Conservation (phyloP, 2,888 invertebrate species). For the Dryobotodes eremita region DNA sequence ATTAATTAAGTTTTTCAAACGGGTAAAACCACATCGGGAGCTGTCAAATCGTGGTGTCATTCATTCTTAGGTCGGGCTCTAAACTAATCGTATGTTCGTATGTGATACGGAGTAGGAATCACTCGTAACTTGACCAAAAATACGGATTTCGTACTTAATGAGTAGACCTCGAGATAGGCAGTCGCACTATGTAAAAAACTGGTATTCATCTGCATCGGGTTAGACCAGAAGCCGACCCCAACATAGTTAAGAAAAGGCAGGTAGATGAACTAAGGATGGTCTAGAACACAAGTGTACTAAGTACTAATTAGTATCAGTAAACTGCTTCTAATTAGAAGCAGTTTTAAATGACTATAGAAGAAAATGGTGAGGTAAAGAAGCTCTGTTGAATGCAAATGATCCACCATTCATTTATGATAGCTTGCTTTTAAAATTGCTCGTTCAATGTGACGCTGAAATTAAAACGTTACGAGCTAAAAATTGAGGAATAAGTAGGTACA, state of each 20-base stretch:
- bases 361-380: background rate
- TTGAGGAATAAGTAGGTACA: background rate
- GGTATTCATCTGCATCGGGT: background rate
- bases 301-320: background rate
- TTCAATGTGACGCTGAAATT: no score
- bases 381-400: constrained; percentile 10
- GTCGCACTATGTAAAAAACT: background rate
- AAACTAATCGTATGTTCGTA: background rate
- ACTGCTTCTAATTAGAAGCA: background rate
- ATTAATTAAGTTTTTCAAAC: background rate
- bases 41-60: background rate
- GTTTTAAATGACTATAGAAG: background rate
- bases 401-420: background rate
- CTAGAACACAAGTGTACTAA: background rate
- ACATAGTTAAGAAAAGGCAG: background rate
- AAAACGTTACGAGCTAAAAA: background rate
- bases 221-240: background rate
- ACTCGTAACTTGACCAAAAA: background rate
- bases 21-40: background rate
- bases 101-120: background rate
- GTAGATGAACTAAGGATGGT: background rate
- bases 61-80: background rate
- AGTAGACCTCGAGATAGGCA: background rate
- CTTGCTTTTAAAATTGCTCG: background rate
- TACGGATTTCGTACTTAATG: background rate